Evolutionary conservation across 2,797 vertebrate species (phyloP), one percentile per base, ranked within the genome.

Genomic region (Falco peregrinus): DNA sequence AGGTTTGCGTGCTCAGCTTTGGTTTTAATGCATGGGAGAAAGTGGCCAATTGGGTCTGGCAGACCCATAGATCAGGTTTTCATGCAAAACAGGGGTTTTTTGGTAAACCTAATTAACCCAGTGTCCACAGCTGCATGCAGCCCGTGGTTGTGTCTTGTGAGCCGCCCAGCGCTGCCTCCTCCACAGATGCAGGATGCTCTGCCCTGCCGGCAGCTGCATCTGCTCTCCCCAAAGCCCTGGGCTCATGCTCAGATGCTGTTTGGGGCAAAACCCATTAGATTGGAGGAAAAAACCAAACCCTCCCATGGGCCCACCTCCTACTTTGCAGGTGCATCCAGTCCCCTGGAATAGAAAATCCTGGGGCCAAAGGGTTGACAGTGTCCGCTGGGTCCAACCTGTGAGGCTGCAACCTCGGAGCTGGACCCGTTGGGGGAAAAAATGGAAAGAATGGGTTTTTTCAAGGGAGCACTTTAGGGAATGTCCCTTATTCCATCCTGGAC

Each of bases 321-420:
- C 13, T 84, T 41, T 29, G 28, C n/a, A n/a, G 54, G 54, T 13
- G 15, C 54, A 20, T 13, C 2, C 5, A 17, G 5, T 56, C 39
- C 20, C 24, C 11, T 12, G 3, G 35, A 20, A 28, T 0, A 56
- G 51, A 68, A 79, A 84, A 68, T 22, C 78, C 50, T 0, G 7
- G 31, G 21, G 26, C 13, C 33, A 9, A 60, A 63, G n/a, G 6
- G 31, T 10, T 13, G 31, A 48, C 6, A 20, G 43, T 5, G 28
- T 7, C 59, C 4, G 1, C 16, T 0, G 14, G n/a, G 19, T 4
- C 24, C 37, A 11, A 59, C 12, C 26, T 4, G 0, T 1, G 4
- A 0, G 19, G 68, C 48, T 7, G 3, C 0, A 0, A 28, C 63
- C 82, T 39, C 2, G 0, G 61, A 31, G 65, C 53, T 48, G 45